phyloP scores from a whole-genome alignment of 2,888 invertebrate genomes.

The Apodemia zela region DNA sequence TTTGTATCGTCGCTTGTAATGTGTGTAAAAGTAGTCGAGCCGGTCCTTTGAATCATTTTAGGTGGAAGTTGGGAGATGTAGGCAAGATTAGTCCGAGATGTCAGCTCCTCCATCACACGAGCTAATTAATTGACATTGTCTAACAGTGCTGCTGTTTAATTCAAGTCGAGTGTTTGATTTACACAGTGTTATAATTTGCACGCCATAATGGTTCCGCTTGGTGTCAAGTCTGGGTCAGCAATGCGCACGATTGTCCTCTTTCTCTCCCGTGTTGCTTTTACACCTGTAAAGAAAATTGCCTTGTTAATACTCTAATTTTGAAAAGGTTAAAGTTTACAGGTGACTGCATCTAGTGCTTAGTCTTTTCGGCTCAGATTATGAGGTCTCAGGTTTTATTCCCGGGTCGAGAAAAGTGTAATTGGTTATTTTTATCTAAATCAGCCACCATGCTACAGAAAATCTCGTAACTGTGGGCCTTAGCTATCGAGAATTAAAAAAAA shows the following conservation, averaged over 20 bases:
- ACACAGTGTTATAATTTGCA: slow-evolving; percentile 61
- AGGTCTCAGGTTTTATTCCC: no score
- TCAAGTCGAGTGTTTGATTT: slow-evolving; percentile 62
- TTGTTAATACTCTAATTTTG: slow-evolving; percentile 2
- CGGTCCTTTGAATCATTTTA: slow-evolving; percentile 70
- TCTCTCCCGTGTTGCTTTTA: slow-evolving; percentile 52
- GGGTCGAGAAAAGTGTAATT: no score
- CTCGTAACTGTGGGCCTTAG: no score
- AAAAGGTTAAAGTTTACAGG: background rate
- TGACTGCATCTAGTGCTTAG: background rate
- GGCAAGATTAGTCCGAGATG: slow-evolving; percentile 64
- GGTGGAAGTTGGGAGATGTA: slow-evolving; percentile 80
- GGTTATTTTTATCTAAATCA: no score
- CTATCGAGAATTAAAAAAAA: no score
- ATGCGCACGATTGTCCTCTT: slow-evolving; percentile 50
- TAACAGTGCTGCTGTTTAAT: slow-evolving; percentile 62
- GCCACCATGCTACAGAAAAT: no score
- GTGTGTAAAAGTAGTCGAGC: slow-evolving; percentile 69
- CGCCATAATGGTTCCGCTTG: slow-evolving; percentile 77
- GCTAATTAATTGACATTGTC: slow-evolving; percentile 68
- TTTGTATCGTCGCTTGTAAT: slow-evolving; percentile 56
- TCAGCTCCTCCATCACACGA: slow-evolving; percentile 75
- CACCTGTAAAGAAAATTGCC: slow-evolving; percentile 56
- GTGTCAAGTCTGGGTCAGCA: slow-evolving; percentile 65
- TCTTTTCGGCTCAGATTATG: no score